These are phyloP conservation scores for Aspiorhynchus laticeps DNA, from an alignment of 2,113 vertebrate species.

Conservation along the genomic window DNA sequence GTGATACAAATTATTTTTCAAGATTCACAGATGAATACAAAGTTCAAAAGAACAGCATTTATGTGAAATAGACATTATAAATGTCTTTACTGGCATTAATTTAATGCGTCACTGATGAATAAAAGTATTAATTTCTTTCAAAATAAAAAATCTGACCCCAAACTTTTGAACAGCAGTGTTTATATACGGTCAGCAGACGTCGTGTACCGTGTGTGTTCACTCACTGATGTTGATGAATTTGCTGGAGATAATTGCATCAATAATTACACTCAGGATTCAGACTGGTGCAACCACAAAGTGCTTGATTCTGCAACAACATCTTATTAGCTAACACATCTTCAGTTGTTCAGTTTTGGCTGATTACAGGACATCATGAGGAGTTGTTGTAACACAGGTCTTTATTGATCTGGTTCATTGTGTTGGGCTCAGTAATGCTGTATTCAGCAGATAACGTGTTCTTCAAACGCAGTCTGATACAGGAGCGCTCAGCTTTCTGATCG, in stretches of 20 bases:
- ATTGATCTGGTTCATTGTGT: constrained; percentile 20
- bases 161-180: background rate
- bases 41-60: too few relatives aligned
- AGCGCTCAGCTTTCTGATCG: background rate
- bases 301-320: background rate
- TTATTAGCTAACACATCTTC: background rate
- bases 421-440: background rate
- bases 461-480: background rate
- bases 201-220: background rate
- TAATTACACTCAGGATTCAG: background rate
- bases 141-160: too few relatives aligned
- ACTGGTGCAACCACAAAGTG: background rate
- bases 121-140: too few relatives aligned
- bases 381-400: background rate
- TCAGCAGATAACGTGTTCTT: constrained; percentile 1
- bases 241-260: background rate
- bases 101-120: too few relatives aligned
- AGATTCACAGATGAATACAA: too few relatives aligned
- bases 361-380: background rate
- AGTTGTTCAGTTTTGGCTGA: background rate
- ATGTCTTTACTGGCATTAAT: too few relatives aligned
- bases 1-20: too few relatives aligned
- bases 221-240: background rate
- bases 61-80: too few relatives aligned
- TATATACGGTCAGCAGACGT: background rate